phyloP scores from a whole-genome alignment of 2,888 invertebrate species.

The Emmelina monodactyla region DNA sequence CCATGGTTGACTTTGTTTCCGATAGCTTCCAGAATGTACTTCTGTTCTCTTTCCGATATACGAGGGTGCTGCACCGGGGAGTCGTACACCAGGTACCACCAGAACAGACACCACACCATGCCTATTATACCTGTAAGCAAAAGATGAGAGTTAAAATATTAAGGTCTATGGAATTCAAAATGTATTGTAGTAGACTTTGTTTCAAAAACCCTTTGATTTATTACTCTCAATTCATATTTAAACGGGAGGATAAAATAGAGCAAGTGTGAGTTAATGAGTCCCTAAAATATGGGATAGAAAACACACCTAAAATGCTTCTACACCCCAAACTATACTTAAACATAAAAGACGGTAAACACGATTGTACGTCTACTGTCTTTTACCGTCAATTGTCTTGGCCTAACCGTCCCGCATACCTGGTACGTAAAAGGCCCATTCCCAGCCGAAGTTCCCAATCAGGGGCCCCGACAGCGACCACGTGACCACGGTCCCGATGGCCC shows the following conservation, averaged over 20 bases:
- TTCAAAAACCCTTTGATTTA: constrained; percentile 1
- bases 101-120: constrained; percentile 60
- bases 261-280: too few relatives aligned
- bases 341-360: too few relatives aligned
- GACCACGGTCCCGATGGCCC: constrained; percentile 75
- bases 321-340: background rate
- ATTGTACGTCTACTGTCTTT: too few relatives aligned
- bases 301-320: too few relatives aligned
- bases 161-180: too few relatives aligned
- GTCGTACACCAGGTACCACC: constrained; percentile 70
- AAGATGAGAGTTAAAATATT: too few relatives aligned
- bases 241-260: too few relatives aligned
- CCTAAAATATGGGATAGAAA: too few relatives aligned
- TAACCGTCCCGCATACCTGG: constrained; percentile 36
- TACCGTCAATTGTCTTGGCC: too few relatives aligned
- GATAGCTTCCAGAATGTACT: constrained; percentile 69
- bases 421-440: constrained; percentile 74
- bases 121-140: constrained; percentile 51
- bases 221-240: too few relatives aligned
- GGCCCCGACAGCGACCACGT: constrained; percentile 74
- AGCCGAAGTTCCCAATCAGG: constrained; percentile 69
- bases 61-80: constrained; percentile 69
- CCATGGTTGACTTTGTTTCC: constrained; percentile 63
- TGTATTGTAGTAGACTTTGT: too few relatives aligned
- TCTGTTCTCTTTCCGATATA: constrained; percentile 68